Conservation (phyloP, 92 coral and sea anemone species). For the Parazoanthus swiftii region DNA sequence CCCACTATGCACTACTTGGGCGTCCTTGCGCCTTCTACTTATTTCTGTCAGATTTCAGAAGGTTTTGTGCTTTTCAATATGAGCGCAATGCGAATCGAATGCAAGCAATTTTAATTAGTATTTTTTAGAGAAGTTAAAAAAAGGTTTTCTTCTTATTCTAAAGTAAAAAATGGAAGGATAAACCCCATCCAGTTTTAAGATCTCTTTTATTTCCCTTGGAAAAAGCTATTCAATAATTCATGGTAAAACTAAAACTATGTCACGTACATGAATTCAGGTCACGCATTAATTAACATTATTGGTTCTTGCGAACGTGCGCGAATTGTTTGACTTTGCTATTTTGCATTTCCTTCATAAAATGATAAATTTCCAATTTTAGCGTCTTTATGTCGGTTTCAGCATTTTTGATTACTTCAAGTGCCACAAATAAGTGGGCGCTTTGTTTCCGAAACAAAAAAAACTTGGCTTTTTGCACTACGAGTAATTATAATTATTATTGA, state of each 20-base stretch:
- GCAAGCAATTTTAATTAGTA: too few species aligned
- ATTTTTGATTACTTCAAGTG: slow-evolving; percentile 3
- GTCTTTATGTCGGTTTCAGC: slow-evolving; percentile 26
- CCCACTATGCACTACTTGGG: too few species aligned
- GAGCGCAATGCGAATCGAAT: too few species aligned
- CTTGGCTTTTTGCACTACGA: not conserved
- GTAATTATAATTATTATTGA: slow-evolving; percentile 19
- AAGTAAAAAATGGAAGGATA: too few species aligned
- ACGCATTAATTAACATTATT: not conserved
- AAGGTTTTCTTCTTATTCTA: too few species aligned
- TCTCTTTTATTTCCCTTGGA: not conserved
- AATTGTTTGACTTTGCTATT: not conserved
- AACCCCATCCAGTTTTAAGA: too few species aligned
- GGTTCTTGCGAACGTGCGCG: not conserved
- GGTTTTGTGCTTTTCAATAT: too few species aligned
- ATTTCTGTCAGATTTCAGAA: too few species aligned
- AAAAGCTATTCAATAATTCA: too few species aligned
- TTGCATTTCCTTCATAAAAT: slow-evolving; percentile 19
- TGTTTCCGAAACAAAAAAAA: slow-evolving; percentile 16
- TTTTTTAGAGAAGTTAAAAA: too few species aligned
- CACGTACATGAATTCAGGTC: slow-evolving; percentile 6
- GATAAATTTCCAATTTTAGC: slow-evolving; percentile 26
- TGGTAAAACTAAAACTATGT: too few species aligned
- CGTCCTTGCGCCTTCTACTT: too few species aligned
- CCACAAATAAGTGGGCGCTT: slow-evolving; percentile 14